Conservation (phyloP, 2,888 invertebrate species). For the Julus scanicus region DNA sequence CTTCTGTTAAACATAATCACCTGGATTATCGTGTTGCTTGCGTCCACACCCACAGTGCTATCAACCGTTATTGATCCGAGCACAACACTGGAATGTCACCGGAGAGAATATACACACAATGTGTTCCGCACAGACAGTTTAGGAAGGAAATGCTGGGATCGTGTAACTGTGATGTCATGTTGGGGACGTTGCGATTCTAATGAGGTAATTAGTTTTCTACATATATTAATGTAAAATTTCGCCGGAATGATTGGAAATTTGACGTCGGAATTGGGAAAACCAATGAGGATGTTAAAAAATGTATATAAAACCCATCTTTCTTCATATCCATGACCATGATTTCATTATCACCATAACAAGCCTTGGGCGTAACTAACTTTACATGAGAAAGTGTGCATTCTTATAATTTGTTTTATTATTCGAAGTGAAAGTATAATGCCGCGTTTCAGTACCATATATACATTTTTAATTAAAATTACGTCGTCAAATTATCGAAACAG, state of each 20-base stretch:
- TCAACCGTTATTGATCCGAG: constrained; percentile 63
- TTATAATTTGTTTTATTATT: too few relatives aligned
- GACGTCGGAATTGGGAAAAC: too few relatives aligned
- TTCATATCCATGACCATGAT: too few relatives aligned
- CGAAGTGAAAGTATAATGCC: too few relatives aligned
- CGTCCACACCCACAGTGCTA: not conserved
- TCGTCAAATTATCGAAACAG: too few relatives aligned
- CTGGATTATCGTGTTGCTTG: constrained; percentile 20
- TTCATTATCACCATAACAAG: too few relatives aligned
- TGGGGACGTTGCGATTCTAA: constrained; percentile 86
- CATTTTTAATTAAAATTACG: too few relatives aligned
- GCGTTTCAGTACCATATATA: too few relatives aligned
- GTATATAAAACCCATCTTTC: too few relatives aligned
- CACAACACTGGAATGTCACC: constrained; percentile 75
- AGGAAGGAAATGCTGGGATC: constrained; percentile 80
- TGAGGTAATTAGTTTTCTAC: constrained; percentile 71
- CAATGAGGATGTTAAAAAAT: too few relatives aligned
- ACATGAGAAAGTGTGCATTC: too few relatives aligned
- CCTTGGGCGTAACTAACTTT: too few relatives aligned
- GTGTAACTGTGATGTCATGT: constrained; percentile 79
- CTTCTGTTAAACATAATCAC: constrained; percentile 2
- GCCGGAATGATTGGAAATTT: not conserved
- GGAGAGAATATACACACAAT: constrained; percentile 74
- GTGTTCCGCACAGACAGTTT: constrained; percentile 73
- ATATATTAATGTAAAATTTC: not conserved